These are phyloP conservation scores for Aethina tumida DNA, from an alignment of 1,140 invertebrate genomes.

Conservation along the genomic window DNA sequence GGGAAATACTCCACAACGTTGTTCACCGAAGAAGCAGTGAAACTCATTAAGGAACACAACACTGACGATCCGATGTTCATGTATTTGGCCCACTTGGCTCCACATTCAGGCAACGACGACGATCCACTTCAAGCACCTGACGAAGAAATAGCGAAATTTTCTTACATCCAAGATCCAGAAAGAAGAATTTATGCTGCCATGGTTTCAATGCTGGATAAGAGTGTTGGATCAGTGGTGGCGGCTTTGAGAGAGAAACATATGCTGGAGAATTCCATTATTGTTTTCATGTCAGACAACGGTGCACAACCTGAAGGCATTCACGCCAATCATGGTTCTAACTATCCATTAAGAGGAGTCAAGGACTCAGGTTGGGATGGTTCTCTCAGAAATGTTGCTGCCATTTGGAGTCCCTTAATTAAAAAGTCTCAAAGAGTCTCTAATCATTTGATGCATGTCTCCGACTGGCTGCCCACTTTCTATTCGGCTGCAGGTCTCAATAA, in stretches of 20 bases:
- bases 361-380: slow-evolving; percentile 81
- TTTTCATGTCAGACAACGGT: slow-evolving; percentile 74
- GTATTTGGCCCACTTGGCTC: slow-evolving; percentile 74
- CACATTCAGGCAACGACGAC: slow-evolving; percentile 61
- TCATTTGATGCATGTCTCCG: slow-evolving; percentile 70
- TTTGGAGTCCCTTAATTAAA: slow-evolving; percentile 63
- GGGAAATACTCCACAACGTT: slow-evolving; percentile 72
- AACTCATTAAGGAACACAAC: slow-evolving; percentile 58
- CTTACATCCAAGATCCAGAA: slow-evolving; percentile 62
- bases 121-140: slow-evolving; percentile 72
- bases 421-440: slow-evolving; percentile 52
- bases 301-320: slow-evolving; percentile 61
- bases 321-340: slow-evolving; percentile 76
- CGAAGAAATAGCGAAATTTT: slow-evolving; percentile 63
- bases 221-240: slow-evolving; percentile 65
- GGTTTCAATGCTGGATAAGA: slow-evolving; percentile 78
- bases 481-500: slow-evolving; percentile 41
- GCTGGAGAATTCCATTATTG: slow-evolving; percentile 62
- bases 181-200: slow-evolving; percentile 76
- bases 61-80: slow-evolving; percentile 63
- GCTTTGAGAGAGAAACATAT: slow-evolving; percentile 57
- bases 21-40: slow-evolving; percentile 65
- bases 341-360: slow-evolving; percentile 78
- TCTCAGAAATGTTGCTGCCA: slow-evolving; percentile 59
- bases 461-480: slow-evolving; percentile 80